Evolutionary conservation across 1,140 invertebrate genomes (phyloP).

Genomic region (Vollenhovia emeryi): DNA sequence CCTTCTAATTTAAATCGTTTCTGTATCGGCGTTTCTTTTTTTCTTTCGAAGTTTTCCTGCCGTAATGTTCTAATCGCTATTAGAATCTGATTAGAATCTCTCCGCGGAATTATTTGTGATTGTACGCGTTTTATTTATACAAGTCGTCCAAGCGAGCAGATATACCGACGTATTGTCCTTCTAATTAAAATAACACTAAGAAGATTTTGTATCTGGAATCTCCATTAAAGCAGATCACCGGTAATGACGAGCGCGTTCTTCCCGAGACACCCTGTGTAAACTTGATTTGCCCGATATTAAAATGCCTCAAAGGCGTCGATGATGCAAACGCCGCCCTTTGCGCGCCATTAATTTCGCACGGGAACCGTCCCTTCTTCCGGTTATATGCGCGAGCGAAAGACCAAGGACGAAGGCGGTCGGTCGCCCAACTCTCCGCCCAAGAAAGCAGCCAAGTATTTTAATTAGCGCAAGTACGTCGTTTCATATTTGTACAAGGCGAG

Average conservation of each 20-base stretch:
- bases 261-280: conserved; percentile 13
- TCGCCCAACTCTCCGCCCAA: conserved; percentile 41
- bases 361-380: conserved; percentile 3
- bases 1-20: neutral
- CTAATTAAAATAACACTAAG: neutral
- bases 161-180: neutral
- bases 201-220: neutral
- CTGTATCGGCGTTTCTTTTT: no score
- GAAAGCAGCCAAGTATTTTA: conserved; percentile 79
- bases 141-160: neutral
- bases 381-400: neutral
- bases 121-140: neutral
- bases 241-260: neutral
- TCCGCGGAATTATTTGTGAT: neutral
- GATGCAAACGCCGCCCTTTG: conserved; percentile 26
- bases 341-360: conserved; percentile 14
- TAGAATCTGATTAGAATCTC: neutral
- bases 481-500: conserved; percentile 75
- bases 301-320: conserved; percentile 54
- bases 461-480: conserved; percentile 81
- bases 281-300: conserved; percentile 13
- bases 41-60: neutral
- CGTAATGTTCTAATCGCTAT: neutral
- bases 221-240: neutral
- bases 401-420: conserved; percentile 11